Conservation (phyloP, 2,113 vertebrate species). For the Coptodon bakossiorum region DNA sequence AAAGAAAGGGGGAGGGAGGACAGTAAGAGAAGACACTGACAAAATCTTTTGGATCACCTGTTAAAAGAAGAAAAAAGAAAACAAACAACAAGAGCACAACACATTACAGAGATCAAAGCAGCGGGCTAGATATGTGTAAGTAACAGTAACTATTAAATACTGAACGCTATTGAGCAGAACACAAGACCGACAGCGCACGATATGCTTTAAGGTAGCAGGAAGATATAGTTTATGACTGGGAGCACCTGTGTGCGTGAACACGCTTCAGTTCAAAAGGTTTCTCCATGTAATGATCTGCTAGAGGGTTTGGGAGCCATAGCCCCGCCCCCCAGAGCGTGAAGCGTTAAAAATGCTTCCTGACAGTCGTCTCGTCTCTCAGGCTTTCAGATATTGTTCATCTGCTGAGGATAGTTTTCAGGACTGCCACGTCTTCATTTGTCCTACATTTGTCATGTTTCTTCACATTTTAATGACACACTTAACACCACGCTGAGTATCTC, state of each 20-base stretch:
- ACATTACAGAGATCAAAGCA: background rate
- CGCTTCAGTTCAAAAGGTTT: background rate
- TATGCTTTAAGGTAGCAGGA: background rate
- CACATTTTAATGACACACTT: no score
- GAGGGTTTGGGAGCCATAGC: background rate
- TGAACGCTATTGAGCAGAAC: fast-evolving
- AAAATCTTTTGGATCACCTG: background rate
- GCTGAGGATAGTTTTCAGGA: background rate
- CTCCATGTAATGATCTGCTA: background rate
- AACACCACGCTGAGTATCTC: no score
- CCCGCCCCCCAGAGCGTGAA: background rate
- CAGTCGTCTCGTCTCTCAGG: background rate
- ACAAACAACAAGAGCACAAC: background rate
- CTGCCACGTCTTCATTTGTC: background rate
- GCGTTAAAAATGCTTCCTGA: background rate
- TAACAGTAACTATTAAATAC: background rate
- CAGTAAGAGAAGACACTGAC: background rate
- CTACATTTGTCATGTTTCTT: no score
- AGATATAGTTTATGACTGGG: background rate
- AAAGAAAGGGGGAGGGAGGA: no score
- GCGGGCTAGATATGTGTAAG: background rate
- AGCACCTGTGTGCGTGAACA: fast-evolving
- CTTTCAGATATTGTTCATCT: background rate
- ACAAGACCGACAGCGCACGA: fast-evolving
- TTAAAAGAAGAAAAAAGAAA: background rate